These are phyloP conservation scores for Belonocnema kinseyi DNA, from an alignment of 1,140 invertebrate genomes.

Conservation along the genomic window DNA sequence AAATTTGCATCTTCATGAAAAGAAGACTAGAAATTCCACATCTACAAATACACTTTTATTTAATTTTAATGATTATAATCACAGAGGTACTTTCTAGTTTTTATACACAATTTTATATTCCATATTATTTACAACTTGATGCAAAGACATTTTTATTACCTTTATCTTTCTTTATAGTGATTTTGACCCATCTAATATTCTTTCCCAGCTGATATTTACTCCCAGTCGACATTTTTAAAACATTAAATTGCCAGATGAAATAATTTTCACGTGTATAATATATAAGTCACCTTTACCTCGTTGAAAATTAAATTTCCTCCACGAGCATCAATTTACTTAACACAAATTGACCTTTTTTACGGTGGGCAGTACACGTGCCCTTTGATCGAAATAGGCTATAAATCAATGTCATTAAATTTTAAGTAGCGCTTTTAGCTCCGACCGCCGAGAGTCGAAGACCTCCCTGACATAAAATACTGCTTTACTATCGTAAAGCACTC, in stretches of 20 bases:
- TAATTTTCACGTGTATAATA: constrained; percentile 26
- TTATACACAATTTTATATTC: constrained; percentile 8
- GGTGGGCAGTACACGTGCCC: constrained; percentile 14
- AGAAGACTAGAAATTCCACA: too few relatives aligned
- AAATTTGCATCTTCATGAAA: neutral
- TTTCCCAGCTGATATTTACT: neutral
- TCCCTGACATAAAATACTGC: constrained; percentile 50
- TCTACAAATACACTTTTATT: neutral
- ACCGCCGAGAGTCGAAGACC: constrained; percentile 45
- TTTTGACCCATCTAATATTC: constrained; percentile 8
- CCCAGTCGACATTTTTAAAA: neutral
- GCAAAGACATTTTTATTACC: constrained; percentile 5
- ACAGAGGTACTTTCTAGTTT: constrained; percentile 11
- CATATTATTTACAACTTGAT: neutral
- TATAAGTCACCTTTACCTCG: constrained; percentile 28
- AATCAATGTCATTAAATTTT: constrained; percentile 30
- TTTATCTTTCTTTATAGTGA: constrained; percentile 19
- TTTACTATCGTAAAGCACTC: constrained; percentile 42
- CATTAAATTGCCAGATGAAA: constrained; percentile 1
- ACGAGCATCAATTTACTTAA: constrained; percentile 6
- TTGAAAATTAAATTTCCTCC: constrained; percentile 11
- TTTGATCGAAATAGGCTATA: constrained; percentile 21
- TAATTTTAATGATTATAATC: constrained; percentile 1
- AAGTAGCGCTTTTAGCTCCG: constrained; percentile 16
- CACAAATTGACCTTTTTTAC: constrained; percentile 27